Conservation (phyloP, 2,113 vertebrate genomes). For the Colaptes auratus region DNA sequence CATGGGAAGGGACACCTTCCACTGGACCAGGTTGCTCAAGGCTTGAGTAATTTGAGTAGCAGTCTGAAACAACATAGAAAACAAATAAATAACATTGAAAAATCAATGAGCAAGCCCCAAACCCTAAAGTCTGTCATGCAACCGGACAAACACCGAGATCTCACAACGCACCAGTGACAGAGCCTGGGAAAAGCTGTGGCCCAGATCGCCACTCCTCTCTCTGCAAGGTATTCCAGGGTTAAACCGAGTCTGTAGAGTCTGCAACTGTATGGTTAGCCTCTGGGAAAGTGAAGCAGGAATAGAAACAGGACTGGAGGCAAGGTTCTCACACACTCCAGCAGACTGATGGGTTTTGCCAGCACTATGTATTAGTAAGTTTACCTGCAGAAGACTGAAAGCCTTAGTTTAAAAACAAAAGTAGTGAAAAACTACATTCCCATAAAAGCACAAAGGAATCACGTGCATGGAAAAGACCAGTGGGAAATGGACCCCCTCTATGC, state of each 20-base stretch:
- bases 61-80: neutral
- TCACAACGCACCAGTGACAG: neutral
- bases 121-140: neutral
- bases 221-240: neutral
- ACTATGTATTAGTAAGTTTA: neutral
- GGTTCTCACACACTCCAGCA: neutral
- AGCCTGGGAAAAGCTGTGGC: neutral
- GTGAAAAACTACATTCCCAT: neutral
- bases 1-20: no score
- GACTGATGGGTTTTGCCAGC: neutral
- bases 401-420: neutral
- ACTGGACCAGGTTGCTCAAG: no score
- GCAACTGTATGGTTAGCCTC: neutral
- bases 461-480: neutral
- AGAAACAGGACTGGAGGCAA: conserved; percentile 30
- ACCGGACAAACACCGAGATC: neutral
- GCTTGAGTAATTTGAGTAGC: neutral
- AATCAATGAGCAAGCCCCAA: neutral
- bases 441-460: neutral
- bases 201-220: neutral
- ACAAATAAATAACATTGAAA: neutral
- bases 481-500: neutral
- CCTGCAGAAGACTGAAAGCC: neutral
- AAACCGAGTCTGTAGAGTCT: neutral
- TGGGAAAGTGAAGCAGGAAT: conserved; percentile 29